These are phyloP conservation scores for Parapristionchus giblindavisi DNA, from an alignment of 2,888 invertebrate species.

Conservation along the genomic window DNA sequence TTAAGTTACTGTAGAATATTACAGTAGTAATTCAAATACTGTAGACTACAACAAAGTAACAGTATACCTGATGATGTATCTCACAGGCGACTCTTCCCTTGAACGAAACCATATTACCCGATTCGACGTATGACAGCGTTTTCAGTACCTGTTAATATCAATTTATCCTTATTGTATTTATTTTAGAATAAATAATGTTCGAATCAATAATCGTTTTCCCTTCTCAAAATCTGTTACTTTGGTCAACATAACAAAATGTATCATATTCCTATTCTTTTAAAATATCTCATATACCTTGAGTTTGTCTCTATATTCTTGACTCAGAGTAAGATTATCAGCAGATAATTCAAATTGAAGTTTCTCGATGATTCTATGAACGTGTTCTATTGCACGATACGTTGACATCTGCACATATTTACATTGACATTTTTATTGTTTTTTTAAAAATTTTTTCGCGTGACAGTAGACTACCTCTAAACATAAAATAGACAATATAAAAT, in stretches of 20 bases:
- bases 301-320: conserved; percentile 88
- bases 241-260: too few species aligned
- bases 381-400: conserved; percentile 59
- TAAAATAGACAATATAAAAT: not conserved
- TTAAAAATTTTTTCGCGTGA: not conserved
- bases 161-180: not conserved
- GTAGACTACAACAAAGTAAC: conserved; percentile 6
- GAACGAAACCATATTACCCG: conserved; percentile 78
- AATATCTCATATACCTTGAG: conserved; percentile 65
- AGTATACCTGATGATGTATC: conserved; percentile 60
- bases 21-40: not conserved
- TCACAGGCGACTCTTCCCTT: conserved; percentile 77
- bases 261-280: not conserved
- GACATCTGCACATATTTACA: not conserved
- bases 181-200: not conserved
- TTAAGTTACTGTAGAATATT: not conserved
- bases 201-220: not conserved
- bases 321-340: conserved; percentile 83
- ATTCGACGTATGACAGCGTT: conserved; percentile 82
- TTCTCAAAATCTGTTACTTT: too few species aligned
- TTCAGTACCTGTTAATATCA: conserved; percentile 74
- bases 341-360: conserved; percentile 82
- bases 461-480: not conserved
- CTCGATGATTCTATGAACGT: conserved; percentile 76
- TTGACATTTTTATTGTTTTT: not conserved